A percentile compares a stretch with the other conserved stretches of the same genome.
Evolutionary conservation across 35 echinoderm and acorn worm genomes (phyloP).

Genomic region (Lytechinus pictus): DNA sequence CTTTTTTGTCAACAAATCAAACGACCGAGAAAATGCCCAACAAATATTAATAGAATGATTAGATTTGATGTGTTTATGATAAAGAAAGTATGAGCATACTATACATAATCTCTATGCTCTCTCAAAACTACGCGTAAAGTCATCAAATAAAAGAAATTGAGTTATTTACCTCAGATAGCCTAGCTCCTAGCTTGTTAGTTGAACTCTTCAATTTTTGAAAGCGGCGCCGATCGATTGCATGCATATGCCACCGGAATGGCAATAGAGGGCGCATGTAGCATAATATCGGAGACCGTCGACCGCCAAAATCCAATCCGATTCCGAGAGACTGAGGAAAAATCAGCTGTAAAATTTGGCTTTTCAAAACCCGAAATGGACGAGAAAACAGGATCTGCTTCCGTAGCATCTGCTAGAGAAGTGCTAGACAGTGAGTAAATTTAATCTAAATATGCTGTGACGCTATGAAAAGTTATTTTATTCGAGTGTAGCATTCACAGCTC

Average conservation of each 20-base stretch:
- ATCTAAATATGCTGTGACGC: background rate
- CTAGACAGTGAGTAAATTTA: conserved; percentile 50
- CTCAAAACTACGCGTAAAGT: background rate
- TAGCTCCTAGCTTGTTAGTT: too few species aligned
- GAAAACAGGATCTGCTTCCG: background rate
- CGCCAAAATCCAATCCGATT: background rate
- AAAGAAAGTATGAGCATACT: background rate
- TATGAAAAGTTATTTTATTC: background rate
- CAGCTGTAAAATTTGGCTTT: background rate
- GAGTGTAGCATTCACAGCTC: background rate
- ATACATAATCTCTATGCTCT: background rate
- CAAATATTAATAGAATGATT: too few species aligned
- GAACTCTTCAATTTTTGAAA: background rate
- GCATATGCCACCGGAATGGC: too few species aligned
- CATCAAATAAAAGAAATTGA: background rate
- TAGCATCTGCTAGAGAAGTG: conserved; percentile 50
- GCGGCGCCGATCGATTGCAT: background rate
- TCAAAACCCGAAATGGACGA: conserved; percentile 3
- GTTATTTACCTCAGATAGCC: background rate
- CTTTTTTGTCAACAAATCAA: too few species aligned
- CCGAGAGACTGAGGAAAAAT: background rate
- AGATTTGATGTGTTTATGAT: too few species aligned
- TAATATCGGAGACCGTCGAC: too few species aligned
- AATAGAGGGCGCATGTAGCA: background rate
- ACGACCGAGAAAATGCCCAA: too few species aligned